Evolutionary conservation across 2,797 vertebrate species (phyloP).

Genomic region (Anabas testudineus): DNA sequence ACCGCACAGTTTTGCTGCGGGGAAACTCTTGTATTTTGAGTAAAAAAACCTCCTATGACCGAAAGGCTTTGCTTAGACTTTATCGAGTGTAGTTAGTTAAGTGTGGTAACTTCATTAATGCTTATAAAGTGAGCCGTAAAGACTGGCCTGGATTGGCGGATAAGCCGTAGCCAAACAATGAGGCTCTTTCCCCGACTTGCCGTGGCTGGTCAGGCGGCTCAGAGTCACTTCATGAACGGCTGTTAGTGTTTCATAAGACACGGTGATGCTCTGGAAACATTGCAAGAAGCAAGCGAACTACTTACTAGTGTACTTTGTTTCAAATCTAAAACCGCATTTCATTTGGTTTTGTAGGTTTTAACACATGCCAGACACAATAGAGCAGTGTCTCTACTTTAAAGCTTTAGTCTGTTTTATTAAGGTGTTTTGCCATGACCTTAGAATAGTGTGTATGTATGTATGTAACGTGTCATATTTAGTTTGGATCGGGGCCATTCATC

Average conservation of each 20-base stretch:
- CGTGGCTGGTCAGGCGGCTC: slow-evolving; percentile 33
- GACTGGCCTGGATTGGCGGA: slow-evolving; percentile 31
- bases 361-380: background rate
- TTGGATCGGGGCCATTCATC: slow-evolving; percentile 71
- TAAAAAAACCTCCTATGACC: fast-evolving
- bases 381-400: background rate
- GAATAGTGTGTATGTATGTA: background rate
- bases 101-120: slow-evolving; percentile 31
- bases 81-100: background rate
- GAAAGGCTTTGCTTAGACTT: background rate
- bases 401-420: background rate
- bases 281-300: fast-evolving
- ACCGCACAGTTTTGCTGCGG: slow-evolving; percentile 1
- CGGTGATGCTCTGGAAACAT: background rate
- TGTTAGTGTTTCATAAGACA: background rate
- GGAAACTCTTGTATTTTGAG: background rate
- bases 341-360: background rate
- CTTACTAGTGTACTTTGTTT: background rate
- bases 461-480: slow-evolving; percentile 21
- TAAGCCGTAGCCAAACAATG: slow-evolving; percentile 67
- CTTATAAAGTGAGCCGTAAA: slow-evolving; percentile 11
- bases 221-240: background rate
- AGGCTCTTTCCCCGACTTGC: slow-evolving; percentile 53
- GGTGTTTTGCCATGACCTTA: background rate
- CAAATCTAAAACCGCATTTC: background rate